phyloP scores from a whole-genome alignment of 2,113 vertebrate species.

The Malurus cyaneus region DNA sequence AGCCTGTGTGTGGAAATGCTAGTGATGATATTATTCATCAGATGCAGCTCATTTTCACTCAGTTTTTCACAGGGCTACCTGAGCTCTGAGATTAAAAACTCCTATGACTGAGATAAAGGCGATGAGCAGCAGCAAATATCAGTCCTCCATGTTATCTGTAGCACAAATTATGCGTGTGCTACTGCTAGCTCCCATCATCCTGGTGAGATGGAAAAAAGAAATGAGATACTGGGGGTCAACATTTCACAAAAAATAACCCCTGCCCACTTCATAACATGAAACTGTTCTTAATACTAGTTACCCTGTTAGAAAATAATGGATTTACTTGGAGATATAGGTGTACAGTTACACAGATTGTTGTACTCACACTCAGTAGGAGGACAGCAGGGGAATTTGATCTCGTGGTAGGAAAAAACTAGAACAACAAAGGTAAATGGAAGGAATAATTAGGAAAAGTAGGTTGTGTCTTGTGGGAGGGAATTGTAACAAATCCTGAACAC shows the following conservation, averaged over 20 bases:
- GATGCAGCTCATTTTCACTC: not conserved
- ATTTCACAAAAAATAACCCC: not conserved
- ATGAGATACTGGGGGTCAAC: not conserved
- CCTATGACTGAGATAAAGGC: not conserved
- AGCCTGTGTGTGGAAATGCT: not conserved
- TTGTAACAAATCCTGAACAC: not conserved
- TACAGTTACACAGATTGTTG: not conserved
- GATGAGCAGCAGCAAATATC: not conserved
- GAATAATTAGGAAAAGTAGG: not conserved
- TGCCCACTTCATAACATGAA: not conserved
- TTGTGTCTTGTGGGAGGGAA: not conserved
- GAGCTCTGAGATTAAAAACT: not conserved
- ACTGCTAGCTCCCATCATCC: not conserved
- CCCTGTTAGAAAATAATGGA: not conserved
- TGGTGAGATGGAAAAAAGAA: not conserved
- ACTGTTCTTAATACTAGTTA: not conserved
- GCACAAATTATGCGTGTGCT: not conserved
- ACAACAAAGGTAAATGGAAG: not conserved
- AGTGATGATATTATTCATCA: not conserved
- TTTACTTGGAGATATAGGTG: not conserved
- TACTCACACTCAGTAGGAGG: accelerated
- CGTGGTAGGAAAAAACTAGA: not conserved
- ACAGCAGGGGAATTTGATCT: not conserved
- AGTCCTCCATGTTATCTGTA: not conserved
- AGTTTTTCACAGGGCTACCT: not conserved